phyloP scores from a whole-genome alignment of 2,113 vertebrate genomes.

The Gila orcuttii region DNA sequence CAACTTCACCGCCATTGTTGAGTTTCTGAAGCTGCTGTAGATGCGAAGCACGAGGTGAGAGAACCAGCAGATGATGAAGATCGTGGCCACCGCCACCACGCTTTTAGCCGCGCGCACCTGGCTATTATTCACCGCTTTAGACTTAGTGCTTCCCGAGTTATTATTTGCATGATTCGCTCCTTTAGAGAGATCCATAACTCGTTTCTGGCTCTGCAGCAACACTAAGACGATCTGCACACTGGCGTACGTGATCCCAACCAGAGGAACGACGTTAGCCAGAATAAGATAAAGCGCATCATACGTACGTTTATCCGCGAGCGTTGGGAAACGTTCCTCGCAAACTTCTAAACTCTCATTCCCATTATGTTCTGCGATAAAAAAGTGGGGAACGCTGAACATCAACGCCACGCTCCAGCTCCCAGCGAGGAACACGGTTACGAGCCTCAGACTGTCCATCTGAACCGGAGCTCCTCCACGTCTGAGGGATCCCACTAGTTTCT shows the following conservation, averaged over 20 bases:
- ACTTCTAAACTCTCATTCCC: slow-evolving; percentile 56
- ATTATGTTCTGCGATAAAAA: slow-evolving; percentile 48
- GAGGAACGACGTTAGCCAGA: slow-evolving; percentile 69
- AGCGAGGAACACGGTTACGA: slow-evolving; percentile 63
- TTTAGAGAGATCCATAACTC: slow-evolving; percentile 55
- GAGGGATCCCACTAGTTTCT: slow-evolving; percentile 77
- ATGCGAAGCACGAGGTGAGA: slow-evolving; percentile 73
- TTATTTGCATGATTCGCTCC: neutral
- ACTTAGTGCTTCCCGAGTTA: neutral
- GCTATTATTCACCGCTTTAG: neutral
- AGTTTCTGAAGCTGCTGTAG: slow-evolving; percentile 67
- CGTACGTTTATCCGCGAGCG: slow-evolving; percentile 25
- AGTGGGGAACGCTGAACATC: slow-evolving; percentile 70
- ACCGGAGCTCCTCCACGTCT: slow-evolving; percentile 67
- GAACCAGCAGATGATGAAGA: slow-evolving; percentile 77
- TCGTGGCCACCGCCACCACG: slow-evolving; percentile 73
- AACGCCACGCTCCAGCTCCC: slow-evolving; percentile 70
- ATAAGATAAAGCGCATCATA: slow-evolving; percentile 70
- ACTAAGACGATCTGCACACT: slow-evolving; percentile 72
- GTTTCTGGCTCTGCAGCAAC: slow-evolving; percentile 65
- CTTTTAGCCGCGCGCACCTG: slow-evolving; percentile 79
- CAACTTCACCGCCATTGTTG: slow-evolving; percentile 64
- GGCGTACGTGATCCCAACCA: slow-evolving; percentile 66
- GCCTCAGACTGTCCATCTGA: slow-evolving; percentile 67
- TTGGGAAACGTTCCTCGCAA: slow-evolving; percentile 65